A percentile compares a stretch with the other conserved stretches of the same genome.
Conservation (phyloP, 2,797 vertebrate genomes). For the Rhabdomys pumilio region DNA sequence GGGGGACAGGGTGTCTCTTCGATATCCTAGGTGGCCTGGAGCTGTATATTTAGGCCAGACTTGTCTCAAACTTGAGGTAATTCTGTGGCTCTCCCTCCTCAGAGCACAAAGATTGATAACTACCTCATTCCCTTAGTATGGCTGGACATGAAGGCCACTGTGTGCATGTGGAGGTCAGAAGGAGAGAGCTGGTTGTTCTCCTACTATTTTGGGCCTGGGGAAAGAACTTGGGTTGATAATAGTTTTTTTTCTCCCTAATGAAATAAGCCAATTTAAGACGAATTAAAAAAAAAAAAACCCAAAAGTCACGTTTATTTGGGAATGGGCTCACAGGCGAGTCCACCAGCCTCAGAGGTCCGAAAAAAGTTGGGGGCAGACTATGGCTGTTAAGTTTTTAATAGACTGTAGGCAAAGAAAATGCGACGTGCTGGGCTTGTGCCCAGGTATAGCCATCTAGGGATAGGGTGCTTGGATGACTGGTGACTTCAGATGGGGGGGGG, state of each 20-base stretch:
- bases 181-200: neutral
- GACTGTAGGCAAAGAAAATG: neutral
- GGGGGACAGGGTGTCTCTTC: neutral
- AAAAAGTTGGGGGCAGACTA: neutral
- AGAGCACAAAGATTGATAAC: neutral
- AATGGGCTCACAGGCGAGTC: neutral
- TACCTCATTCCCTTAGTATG: neutral
- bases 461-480: too few species aligned
- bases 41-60: neutral
- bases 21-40: neutral
- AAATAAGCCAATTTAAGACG: neutral
- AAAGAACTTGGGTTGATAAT: neutral
- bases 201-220: neutral
- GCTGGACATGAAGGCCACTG: neutral
- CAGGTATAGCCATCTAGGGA: neutral
- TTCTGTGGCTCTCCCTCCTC: neutral
- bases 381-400: neutral
- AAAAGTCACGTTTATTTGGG: neutral
- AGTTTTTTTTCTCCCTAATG: neutral
- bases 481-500: neutral
- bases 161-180: neutral
- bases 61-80: neutral
- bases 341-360: neutral
- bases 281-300: too few species aligned
- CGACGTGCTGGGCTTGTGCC: neutral